Base-by-base conservation (phyloP, 2,113 vertebrate species). In the Scomber japonicus region DNA sequence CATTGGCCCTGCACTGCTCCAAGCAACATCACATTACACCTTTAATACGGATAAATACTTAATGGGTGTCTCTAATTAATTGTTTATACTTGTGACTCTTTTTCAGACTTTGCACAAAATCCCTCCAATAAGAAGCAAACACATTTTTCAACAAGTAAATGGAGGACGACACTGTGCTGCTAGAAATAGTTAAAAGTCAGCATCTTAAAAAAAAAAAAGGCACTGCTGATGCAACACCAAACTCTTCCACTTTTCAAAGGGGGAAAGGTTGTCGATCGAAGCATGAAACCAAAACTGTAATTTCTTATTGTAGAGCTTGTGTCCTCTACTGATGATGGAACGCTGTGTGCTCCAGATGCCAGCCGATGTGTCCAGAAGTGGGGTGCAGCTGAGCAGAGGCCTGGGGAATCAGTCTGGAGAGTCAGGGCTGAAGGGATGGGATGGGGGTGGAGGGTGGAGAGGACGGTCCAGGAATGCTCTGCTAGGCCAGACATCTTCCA, bases 1-100 rank as follows among this genome's bases (percentile, higher is more conserved):
- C 78, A 85, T 88, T 56, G 80, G 86, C 87, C 81, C 67, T 45
- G 56, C 73, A 81, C 75, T 78, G 91, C 91, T 94, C 77, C 81
- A 86, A 92, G 86, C 84, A 80, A 93, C 91, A 91, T 92, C 93
- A 85, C 94, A 93, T 92, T 92, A 92, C 91, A 89, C 85, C 89
- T 90, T 94, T 91, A 94, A 93, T 93, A 90, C 70, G 30, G 84
- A 94, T 94, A 90, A 94, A 93, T 93, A 91, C 86, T 94, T 94
- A 93, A 94, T 91, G 75, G 68, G 53, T 59, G 78, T 79, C 77
- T 78, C 81, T 93, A 88, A 94, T 94, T 88, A 92, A 94, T 92
- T 91, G 92, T 94, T 92, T 88, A 91, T 87, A 90, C 72, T 72
- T 70, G 84, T 92, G 90, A 87, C 93, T 92, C 80, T 84, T 91